Evolutionary conservation across 2,888 invertebrate species (phyloP), one percentile per base, ranked within the genome.

Genomic region (Ischnus inquisitorius): DNA sequence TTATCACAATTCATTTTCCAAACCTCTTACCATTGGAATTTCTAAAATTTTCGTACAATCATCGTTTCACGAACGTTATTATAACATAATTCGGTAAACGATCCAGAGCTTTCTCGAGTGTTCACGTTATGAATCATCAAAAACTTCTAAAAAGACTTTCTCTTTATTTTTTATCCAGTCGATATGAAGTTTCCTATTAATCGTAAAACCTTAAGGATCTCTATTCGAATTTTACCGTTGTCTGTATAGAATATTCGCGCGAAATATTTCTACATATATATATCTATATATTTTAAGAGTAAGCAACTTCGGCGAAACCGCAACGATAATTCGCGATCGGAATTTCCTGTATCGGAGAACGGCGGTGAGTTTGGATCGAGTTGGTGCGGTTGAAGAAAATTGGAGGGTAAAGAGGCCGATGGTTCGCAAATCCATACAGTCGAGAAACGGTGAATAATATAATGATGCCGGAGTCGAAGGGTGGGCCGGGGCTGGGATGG

Each of bases 301-400:
- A 69, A 81, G 82, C 62, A 76, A 71, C 71, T 78, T 54, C 46
- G 51, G 39, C 51, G 65, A 65, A 65, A 64, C 60, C 76, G 28
- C 48, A 34, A 34, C 83, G 79, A 83, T 83, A 83, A 85, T 83
- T 75, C 79, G 71, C 81, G 81, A 85, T 83, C 76, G 79, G 79
- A 83, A 81, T 80, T 84, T 82, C 83, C 82, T 46, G 48, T 68
- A 68, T 39, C 54, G 46, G 16, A 43, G 82, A 82, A 79, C 64
- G 46, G 54, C 51, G 64, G 80, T 64, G 64, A 72, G 34, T 74
- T 57, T 64, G 81, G 57, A 48, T 51, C 62, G 51, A 82, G 79
- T 83, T 83, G 69, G 75, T 34, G 34, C 67, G 51, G 81, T 85
- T 77, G 81, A 71, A 79, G 81, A 76, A 81, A 78, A 77, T 28